A percentile compares a stretch with the other conserved stretches of the same genome.
These are phyloP conservation scores for Anthopleura xanthogrammica DNA, from an alignment of 92 coral and sea anemone genomes.

Conservation along the genomic window DNA sequence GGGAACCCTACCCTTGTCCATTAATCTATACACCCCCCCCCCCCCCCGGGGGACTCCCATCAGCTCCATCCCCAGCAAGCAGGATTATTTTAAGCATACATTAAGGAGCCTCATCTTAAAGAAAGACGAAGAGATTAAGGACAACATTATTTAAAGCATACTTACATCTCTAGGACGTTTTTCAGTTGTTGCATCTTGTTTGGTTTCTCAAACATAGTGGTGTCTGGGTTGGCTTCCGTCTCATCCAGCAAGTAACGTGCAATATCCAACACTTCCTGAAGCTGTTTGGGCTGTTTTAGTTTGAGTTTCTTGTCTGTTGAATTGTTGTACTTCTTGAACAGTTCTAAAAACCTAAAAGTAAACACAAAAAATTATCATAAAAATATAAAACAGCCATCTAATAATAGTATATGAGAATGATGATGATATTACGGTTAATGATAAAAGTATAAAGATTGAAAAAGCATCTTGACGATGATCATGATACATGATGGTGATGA, in stretches of 20 bases:
- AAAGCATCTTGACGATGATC: not conserved
- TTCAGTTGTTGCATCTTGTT: constrained; percentile 83
- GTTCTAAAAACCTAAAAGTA: constrained; percentile 68
- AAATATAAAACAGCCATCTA: not conserved
- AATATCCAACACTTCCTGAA: constrained; percentile 88
- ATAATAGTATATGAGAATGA: not conserved
- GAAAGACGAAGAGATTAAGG: too few relatives aligned
- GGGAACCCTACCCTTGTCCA: too few relatives aligned
- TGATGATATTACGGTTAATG: not conserved
- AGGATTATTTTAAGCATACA: too few relatives aligned
- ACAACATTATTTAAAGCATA: not conserved
- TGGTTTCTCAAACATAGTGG: constrained; percentile 67
- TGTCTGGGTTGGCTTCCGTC: constrained; percentile 38
- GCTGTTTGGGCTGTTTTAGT: constrained; percentile 85
- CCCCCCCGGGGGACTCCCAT: too few relatives aligned
- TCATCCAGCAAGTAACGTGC: constrained; percentile 78
- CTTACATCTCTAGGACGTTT: constrained; percentile 96
- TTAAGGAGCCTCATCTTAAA: too few relatives aligned
- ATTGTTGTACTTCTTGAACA: constrained; percentile 74
- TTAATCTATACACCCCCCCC: too few relatives aligned
- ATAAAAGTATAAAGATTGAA: not conserved
- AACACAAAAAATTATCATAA: too few relatives aligned
- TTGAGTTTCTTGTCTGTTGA: constrained; percentile 81
- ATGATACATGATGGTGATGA: not conserved
- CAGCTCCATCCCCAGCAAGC: too few relatives aligned